Conservation (phyloP, 2,888 invertebrate species). For the Monopis laevigella region DNA sequence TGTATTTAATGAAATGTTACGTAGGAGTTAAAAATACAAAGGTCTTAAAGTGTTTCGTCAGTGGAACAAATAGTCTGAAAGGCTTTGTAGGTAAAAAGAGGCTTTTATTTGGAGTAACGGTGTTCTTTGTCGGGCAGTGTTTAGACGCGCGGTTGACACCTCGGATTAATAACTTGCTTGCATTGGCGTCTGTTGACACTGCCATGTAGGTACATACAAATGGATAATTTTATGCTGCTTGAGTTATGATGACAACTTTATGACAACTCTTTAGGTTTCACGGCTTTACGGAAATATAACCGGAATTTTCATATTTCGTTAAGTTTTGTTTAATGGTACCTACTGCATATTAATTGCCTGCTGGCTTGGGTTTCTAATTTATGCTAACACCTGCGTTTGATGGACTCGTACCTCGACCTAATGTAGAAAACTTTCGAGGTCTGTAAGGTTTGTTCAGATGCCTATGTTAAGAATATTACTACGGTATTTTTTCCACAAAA, state of each 20-base stretch:
- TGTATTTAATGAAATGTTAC: not conserved
- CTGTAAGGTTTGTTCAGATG: no score
- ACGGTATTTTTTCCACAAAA: no score
- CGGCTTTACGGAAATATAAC: no score
- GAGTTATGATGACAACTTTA: constrained; percentile 7
- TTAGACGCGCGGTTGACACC: constrained; percentile 45
- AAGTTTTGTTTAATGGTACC: no score
- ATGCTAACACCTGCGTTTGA: not conserved
- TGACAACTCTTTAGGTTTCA: not conserved
- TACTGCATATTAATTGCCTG: constrained; percentile 4
- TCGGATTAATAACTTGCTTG: constrained; percentile 36
- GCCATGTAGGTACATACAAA: not conserved
- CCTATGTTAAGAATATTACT: no score
- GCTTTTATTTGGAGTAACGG: constrained; percentile 34
- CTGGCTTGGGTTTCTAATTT: constrained; percentile 1
- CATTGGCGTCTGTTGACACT: constrained; percentile 10
- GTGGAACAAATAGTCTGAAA: constrained; percentile 46
- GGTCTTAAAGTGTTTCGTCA: constrained; percentile 46
- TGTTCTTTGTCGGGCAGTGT: constrained; percentile 38
- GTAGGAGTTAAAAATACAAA: constrained; percentile 27
- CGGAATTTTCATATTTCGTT: no score
- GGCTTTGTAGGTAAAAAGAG: constrained; percentile 34
- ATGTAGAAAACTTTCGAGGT: no score
- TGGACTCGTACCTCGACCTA: no score
- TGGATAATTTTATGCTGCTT: constrained; percentile 10